Conservation (phyloP, 2,113 vertebrate genomes). For the Mesoclemmys tuberculata region DNA sequence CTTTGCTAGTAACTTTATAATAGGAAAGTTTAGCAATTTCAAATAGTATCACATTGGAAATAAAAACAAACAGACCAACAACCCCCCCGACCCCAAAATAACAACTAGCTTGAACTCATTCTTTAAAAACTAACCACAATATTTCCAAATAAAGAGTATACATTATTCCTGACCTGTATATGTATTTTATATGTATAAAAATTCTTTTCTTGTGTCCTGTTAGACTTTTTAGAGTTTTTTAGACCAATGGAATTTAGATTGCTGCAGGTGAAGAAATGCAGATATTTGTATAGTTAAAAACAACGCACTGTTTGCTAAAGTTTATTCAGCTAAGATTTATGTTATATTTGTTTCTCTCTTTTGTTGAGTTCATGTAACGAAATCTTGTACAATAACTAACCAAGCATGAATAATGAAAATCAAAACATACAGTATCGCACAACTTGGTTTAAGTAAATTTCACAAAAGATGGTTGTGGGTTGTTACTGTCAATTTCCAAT, state of each 20-base stretch:
- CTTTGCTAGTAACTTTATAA: not conserved
- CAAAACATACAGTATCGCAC: not conserved
- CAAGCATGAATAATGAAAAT: fast-evolving
- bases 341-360: not conserved
- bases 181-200: not conserved
- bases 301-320: fast-evolving
- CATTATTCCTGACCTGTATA: not conserved
- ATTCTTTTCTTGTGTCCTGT: not conserved
- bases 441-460: not conserved
- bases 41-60: not conserved
- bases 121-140: not conserved
- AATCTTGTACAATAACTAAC: not conserved
- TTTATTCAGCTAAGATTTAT: not conserved
- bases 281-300: not conserved
- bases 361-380: fast-evolving
- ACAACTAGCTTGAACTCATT: not conserved
- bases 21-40: not conserved
- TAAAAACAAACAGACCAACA: fast-evolving
- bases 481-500: not conserved
- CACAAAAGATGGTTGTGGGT: not conserved
- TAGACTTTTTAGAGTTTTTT: not conserved
- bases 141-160: not conserved
- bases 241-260: not conserved
- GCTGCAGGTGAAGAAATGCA: not conserved
- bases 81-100: not conserved